Percentiles rank a stretch among this genome's conserved stretches.
phyloP scores from a whole-genome alignment of 2,888 invertebrate genomes.

The Plebejus melissa region DNA sequence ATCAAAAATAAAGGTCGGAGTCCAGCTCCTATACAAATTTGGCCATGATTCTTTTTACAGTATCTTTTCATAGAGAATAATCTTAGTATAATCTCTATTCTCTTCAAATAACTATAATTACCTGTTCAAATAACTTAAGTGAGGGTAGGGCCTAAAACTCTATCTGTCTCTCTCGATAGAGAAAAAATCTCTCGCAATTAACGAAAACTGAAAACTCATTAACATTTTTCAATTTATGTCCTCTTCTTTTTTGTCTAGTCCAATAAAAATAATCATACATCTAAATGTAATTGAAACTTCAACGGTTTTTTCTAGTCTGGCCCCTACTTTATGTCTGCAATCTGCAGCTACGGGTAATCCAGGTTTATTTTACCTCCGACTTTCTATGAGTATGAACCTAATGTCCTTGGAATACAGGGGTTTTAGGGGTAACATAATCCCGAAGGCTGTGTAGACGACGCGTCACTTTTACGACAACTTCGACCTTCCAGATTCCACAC shows the following conservation, averaged over 20 bases:
- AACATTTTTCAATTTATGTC: not conserved
- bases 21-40: no score
- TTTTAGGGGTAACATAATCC: not conserved
- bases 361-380: not conserved
- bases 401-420: not conserved
- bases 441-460: constrained; percentile 3
- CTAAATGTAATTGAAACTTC: constrained; percentile 16
- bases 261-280: constrained; percentile 15
- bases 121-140: no score
- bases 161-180: not conserved
- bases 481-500: constrained; percentile 15
- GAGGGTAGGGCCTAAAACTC: not conserved
- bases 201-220: not conserved
- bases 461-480: constrained; percentile 18
- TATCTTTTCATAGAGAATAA: no score
- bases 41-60: no score
- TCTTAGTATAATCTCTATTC: no score
- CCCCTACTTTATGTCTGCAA: constrained; percentile 15
- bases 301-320: constrained; percentile 7
- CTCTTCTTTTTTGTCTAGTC: not conserved
- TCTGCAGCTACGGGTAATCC: not conserved
- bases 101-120: no score
- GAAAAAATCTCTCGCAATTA: not conserved
- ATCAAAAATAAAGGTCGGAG: no score
- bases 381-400: not conserved